These are phyloP conservation scores for Podarcis raffonei DNA, from an alignment of 2,113 vertebrate species.

Conservation along the genomic window DNA sequence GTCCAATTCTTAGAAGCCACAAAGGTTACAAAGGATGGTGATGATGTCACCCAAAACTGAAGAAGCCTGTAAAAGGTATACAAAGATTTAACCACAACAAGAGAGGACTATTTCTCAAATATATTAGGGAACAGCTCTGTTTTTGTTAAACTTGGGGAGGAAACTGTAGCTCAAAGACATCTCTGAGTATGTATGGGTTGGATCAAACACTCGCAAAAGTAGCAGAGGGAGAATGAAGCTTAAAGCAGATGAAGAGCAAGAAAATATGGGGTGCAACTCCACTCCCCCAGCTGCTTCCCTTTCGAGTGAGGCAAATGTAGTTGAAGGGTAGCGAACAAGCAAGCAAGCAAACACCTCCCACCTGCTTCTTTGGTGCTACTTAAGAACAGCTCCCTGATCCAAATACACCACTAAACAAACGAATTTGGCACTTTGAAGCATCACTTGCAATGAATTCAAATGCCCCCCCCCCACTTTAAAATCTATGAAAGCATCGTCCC, in stretches of 20 bases:
- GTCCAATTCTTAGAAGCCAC: background rate
- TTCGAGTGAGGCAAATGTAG: background rate
- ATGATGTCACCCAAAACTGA: background rate
- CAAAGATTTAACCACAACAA: background rate
- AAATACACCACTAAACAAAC: background rate
- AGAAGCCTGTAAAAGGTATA: background rate
- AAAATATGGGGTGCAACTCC: background rate
- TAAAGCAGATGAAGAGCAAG: too few relatives aligned
- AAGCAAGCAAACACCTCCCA: background rate
- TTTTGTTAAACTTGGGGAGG: background rate
- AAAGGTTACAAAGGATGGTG: background rate
- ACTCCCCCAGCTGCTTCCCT: background rate
- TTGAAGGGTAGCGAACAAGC: background rate
- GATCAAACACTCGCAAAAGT: background rate
- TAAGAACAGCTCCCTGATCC: background rate
- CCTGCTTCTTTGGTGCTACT: background rate
- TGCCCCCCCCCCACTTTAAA: background rate
- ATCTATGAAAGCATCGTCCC: constrained; percentile 30
- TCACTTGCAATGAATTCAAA: background rate
- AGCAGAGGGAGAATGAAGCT: background rate
- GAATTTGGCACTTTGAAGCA: background rate
- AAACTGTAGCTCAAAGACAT: background rate
- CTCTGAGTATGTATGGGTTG: background rate
- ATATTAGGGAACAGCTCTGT: background rate
- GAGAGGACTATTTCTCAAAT: background rate